Base-by-base conservation (phyloP, 2,113 vertebrate species). In the Pipa parva region DNA sequence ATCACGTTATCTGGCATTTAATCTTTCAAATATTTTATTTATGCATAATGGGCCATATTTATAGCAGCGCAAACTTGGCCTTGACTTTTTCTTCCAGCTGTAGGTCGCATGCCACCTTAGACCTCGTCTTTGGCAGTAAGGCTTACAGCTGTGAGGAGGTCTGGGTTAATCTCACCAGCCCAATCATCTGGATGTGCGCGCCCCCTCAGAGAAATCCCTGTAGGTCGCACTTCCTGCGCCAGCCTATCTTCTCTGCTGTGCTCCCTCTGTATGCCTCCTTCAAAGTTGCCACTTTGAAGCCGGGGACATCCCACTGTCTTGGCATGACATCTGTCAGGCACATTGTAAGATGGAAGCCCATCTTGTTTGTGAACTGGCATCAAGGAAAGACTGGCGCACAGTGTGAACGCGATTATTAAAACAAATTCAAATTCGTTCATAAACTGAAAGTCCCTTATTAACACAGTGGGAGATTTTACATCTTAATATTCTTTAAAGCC, bases 371-470 rank as follows among this genome's bases (percentile, higher is more conserved):
- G 58, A 68, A 50, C 39, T 42, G 56, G 29, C 39, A 56, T 65
- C 57, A 62, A 13, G 68, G 61, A 75, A 73, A 73, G 45, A 26
- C 63, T 0, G 45, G 71, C 49, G 74, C 71, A n/a, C 18, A 31
- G 25, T 1, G 51, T 59, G 42, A 69, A 78, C 71, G 21, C 58
- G 33, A 70, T 78, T 75, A 73, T 25, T 78, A n/a, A 71, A 61
- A 74, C 51, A 75, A 81, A 72, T 71, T 60, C 56, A 80, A 81
- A 83, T 83, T 77, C 28, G 20, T n/a, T n/a, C 51, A 66, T 59
- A 77, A 60, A 64, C 72, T 3, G 18, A 69, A 74, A 76, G 29
- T 63, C 56, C 71, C 76, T 79, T 77, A 81, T 84, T 80, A 82
- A 75, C 75, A 71, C 74, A 77, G 78, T 26, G 54, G 72, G 72